phyloP scores from a whole-genome alignment of 2,113 vertebrate genomes.

The Datnioides undecimradiatus region DNA sequence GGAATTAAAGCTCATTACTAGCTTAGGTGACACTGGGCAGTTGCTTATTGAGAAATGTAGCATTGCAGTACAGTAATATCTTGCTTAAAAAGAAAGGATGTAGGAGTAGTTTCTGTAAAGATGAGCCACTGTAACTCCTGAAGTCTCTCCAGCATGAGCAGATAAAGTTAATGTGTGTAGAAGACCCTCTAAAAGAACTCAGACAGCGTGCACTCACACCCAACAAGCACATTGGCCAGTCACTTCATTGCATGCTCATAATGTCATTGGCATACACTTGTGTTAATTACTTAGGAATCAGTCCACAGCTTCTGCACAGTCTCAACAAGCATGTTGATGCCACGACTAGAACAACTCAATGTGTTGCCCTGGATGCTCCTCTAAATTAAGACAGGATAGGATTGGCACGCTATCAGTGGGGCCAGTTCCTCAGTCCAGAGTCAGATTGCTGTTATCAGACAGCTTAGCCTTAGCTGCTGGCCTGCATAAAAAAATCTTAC shows the following conservation, averaged over 20 bases:
- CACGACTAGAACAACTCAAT: neutral
- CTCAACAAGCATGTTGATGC: neutral
- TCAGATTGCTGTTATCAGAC: conserved; percentile 17
- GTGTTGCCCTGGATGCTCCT: neutral
- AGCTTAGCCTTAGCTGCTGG: conserved; percentile 3
- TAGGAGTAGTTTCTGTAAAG: neutral
- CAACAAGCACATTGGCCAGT: neutral
- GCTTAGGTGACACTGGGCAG: neutral
- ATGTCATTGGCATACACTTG: neutral
- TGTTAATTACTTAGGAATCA: conserved; percentile 33
- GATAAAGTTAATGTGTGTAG: neutral
- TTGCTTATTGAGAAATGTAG: neutral
- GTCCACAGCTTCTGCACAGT: neutral
- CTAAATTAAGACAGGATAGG: conserved; percentile 32
- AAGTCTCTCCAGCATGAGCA: neutral
- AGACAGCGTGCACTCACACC: neutral
- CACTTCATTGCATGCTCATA: neutral
- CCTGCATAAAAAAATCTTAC: neutral
- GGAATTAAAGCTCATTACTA: neutral
- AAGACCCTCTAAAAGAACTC: neutral
- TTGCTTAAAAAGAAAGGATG: neutral
- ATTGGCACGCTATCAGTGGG: conserved; percentile 33
- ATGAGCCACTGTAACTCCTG: neutral
- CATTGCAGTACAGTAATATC: neutral
- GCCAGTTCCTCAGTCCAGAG: conserved; percentile 5